Base-by-base conservation (phyloP, 2,113 vertebrate genomes). In the Corythornis madagascariensis region DNA sequence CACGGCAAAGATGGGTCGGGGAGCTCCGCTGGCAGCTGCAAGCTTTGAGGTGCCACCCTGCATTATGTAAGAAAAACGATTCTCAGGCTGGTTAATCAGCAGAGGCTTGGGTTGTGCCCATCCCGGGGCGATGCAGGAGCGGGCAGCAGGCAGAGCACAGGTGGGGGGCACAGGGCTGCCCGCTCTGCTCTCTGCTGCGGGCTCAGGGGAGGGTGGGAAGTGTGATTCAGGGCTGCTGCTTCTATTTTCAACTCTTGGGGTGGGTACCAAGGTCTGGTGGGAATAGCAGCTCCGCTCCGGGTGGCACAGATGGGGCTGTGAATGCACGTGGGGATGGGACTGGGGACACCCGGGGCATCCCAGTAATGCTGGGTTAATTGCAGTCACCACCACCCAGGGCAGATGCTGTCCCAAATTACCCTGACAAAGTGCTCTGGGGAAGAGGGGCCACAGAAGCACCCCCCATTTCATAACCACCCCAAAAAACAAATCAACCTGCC, bases 171-270 rank as follows among this genome's bases (percentile, higher is more conserved):
- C 1, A 1, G 89, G 25, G 19, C 77, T 50, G 80, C 74, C 33
- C 2, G 52, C 65, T 67, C 29, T 1, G 2, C 10, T 47, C 4
- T 4, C n/a, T 6, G 89, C 77, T 28, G 47, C 33, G 5, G 89
- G 81, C 78, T 75, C 1, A 2, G 3, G 10, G 76, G 72, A 86
- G 80, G 70, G 22, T 81, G 90, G 86, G 80, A 48, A 64, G 50
- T 0, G 88, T 80, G 86, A 94, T 35, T 90, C 92, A 80, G 76
- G 93, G 87, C 79, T 95, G 33, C 86, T 59, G 86, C 73, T 86
- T 50, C 95, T 90, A 15, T 90, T 95, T 81, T n/a, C 80, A 89
- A 8, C 1, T 4, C 86, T 77, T 83, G 76, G 33, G 77, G 26
- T 81, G 78, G 67, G 61, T 52, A 70, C 63, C 1, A 10, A 4